A percentile compares a stretch with the other conserved stretches of the same genome.
phyloP scores from a whole-genome alignment of 2,888 invertebrate genomes.

The Caenorhabditis virilis region DNA sequence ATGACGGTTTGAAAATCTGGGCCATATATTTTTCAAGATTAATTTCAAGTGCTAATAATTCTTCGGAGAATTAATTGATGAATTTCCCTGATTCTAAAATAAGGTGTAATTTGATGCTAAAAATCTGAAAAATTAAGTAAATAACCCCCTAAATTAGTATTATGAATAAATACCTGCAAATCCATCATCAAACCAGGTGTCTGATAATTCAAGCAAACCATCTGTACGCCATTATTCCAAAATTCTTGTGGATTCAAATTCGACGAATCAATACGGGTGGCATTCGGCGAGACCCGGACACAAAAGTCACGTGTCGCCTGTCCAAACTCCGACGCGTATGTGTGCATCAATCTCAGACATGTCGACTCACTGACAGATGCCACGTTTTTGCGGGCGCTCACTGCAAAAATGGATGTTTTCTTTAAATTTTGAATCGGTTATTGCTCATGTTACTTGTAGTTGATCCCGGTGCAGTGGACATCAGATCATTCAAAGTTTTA shows the following conservation, averaged over 20 bases:
- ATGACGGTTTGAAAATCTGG: no score
- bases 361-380: conserved; percentile 58
- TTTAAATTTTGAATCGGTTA: neutral
- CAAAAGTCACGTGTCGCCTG: conserved; percentile 68
- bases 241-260: conserved; percentile 73
- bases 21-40: no score
- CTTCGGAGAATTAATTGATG: no score
- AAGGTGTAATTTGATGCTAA: no score
- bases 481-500: conserved; percentile 59
- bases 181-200: conserved; percentile 75
- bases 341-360: conserved; percentile 69
- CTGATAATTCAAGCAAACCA: conserved; percentile 75
- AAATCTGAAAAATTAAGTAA: no score
- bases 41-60: no score
- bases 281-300: conserved; percentile 72
- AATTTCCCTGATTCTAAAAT: no score
- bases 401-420: conserved; percentile 33
- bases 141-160: no score
- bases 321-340: conserved; percentile 70
- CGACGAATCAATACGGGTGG: conserved; percentile 73
- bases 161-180: no score
- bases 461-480: conserved; percentile 48
- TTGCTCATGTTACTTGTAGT: conserved; percentile 42
- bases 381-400: conserved; percentile 47
- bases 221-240: conserved; percentile 75